A percentile compares a stretch with the other conserved stretches of the same genome.
These are phyloP conservation scores for Phengaris arion DNA, from an alignment of 2,888 invertebrate species.

Conservation along the genomic window DNA sequence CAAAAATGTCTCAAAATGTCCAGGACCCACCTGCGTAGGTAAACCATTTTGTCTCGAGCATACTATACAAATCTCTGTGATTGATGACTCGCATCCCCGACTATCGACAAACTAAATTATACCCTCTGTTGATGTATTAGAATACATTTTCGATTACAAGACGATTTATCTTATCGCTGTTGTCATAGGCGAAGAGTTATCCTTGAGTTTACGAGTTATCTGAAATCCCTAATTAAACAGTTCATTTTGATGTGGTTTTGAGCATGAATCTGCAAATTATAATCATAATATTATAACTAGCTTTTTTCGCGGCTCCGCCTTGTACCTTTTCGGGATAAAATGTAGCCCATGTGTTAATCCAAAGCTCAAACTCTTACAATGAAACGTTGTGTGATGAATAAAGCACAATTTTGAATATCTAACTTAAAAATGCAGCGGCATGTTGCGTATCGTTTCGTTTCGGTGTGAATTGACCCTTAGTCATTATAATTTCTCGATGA, in stretches of 20 bases:
- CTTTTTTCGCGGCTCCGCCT: too few relatives aligned
- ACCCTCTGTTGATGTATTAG: neutral
- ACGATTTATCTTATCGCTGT: neutral
- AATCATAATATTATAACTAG: too few relatives aligned
- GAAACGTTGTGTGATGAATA: too few relatives aligned
- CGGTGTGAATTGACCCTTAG: too few relatives aligned
- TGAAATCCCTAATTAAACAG: neutral
- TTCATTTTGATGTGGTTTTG: neutral
- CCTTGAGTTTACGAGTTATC: neutral
- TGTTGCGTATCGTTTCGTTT: too few relatives aligned
- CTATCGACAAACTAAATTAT: neutral
- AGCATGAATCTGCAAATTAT: too few relatives aligned
- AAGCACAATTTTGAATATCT: too few relatives aligned
- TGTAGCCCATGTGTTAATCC: too few relatives aligned
- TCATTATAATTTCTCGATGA: neutral
- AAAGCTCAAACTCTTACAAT: too few relatives aligned
- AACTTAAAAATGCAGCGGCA: too few relatives aligned
- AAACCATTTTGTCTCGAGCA: neutral
- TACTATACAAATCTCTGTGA: neutral
- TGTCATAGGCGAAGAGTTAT: neutral
- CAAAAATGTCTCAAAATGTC: neutral
- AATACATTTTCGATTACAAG: neutral
- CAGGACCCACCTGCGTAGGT: neutral
- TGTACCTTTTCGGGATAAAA: too few relatives aligned
- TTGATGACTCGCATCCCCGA: neutral